phyloP scores from a whole-genome alignment of 2,888 invertebrate genomes.

The Polyommatus iphigenia region DNA sequence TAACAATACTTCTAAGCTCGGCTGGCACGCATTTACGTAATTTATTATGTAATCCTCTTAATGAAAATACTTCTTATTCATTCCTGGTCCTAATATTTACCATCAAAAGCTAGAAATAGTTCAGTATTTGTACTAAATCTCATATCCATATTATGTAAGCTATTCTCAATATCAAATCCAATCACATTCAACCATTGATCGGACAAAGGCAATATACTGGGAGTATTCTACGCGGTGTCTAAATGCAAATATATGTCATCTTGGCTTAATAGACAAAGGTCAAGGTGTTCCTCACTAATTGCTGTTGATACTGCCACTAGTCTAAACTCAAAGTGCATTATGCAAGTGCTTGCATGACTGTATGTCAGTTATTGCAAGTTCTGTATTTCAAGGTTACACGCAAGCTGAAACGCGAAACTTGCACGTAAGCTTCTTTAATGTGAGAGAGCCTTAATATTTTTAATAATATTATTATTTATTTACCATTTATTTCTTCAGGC shows the following conservation, averaged over 20 bases:
- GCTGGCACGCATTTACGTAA: too few species aligned
- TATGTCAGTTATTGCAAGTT: background rate
- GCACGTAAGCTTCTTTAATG: background rate
- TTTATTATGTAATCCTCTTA: too few species aligned
- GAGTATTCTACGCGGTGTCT: background rate
- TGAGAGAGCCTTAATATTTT: background rate
- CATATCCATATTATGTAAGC: background rate
- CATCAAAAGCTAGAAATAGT: too few species aligned
- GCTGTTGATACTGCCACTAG: background rate
- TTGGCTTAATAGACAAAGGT: constrained; percentile 6
- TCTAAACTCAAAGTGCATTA: background rate
- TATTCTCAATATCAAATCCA: constrained; percentile 3
- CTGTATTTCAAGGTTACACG: background rate
- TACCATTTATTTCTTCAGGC: too few species aligned
- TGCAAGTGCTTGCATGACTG: background rate
- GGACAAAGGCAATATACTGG: constrained; percentile 1
- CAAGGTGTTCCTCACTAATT: constrained; percentile 11
- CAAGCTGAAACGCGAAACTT: background rate
- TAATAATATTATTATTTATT: background rate
- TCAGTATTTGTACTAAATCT: too few species aligned
- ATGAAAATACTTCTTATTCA: too few species aligned
- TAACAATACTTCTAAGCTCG: too few species aligned
- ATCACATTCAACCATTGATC: background rate
- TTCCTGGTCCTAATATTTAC: too few species aligned
- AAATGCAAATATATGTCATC: constrained; percentile 2